A percentile compares a stretch with the other conserved stretches of the same genome.
phyloP scores from a whole-genome alignment of 2,888 invertebrate genomes.

The Tinea semifulvella region DNA sequence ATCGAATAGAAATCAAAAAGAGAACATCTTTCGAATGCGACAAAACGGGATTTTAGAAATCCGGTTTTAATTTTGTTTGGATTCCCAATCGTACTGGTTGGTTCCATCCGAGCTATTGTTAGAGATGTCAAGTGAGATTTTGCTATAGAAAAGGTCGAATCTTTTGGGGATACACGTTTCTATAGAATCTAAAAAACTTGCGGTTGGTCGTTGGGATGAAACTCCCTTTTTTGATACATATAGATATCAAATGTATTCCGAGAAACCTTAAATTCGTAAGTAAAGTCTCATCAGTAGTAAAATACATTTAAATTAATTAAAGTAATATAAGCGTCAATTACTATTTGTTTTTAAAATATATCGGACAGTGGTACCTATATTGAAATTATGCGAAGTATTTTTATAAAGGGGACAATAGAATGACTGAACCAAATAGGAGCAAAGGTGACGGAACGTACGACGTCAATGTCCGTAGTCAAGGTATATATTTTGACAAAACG shows the following conservation, averaged over 20 bases:
- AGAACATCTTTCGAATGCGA: constrained; percentile 56
- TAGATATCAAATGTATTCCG: constrained; percentile 6
- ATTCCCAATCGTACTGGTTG: constrained; percentile 25
- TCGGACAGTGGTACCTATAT: no score
- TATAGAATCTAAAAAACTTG: constrained; percentile 14
- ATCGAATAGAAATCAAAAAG: constrained; percentile 65
- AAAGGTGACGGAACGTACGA: constrained; percentile 4
- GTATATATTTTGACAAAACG: constrained; percentile 9
- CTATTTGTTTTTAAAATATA: no score
- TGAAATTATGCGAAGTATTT: background rate
- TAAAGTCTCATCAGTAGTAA: no score
- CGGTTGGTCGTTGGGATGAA: constrained; percentile 11
- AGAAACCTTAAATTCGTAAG: background rate
- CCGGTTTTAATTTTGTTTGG: constrained; percentile 57
- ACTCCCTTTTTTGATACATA: constrained; percentile 11
- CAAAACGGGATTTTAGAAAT: constrained; percentile 64
- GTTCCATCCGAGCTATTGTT: constrained; percentile 36
- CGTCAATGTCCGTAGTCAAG: constrained; percentile 9
- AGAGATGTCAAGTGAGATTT: constrained; percentile 24
- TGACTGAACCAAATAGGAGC: constrained; percentile 3
- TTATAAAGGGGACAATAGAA: constrained; percentile 10
- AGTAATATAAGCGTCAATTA: no score
- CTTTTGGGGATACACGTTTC: constrained; percentile 11
- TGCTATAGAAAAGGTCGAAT: constrained; percentile 9
- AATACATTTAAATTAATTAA: no score